Evolutionary conservation across 2,888 invertebrate genomes (phyloP), one percentile per base, ranked within the genome.

Genomic region (Mycogona germanica): DNA sequence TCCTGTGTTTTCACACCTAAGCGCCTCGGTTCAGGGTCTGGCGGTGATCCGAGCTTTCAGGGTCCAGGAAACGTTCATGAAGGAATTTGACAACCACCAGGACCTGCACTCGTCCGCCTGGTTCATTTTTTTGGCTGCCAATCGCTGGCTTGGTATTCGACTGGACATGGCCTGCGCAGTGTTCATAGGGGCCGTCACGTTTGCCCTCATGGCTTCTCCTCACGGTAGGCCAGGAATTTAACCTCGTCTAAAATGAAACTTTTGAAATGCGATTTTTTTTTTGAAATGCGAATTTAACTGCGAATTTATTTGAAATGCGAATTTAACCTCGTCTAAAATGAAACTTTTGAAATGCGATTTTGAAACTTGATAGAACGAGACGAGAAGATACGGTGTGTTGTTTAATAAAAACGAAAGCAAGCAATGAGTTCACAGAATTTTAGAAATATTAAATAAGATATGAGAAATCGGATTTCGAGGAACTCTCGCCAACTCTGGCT

Each of bases 1-100:
- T 64, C 96, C 96, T 0, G 87, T 97, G n/a, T 96, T 93, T 72
- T 85, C 87, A 2, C 93, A 96, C 66, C 73, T 96, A 63, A 87
- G 83, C 65, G 86, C 92, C 26, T 82, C 89, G 0, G 73, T 97
- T 3, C 84, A 87, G 67, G 96, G 96, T 0, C 74, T 97, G 57
- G 80, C 88, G 0, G 92, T 93, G 0, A 92, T 97, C 46, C 77
- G 96, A 52, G 87, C 93, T 0, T 93, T 87, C 66, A 79, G 80
- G 6, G 87, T 87, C 0, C 84, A 89, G 66, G 76, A 80, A 51
- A 78, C 83, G 21, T 79, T 95, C 42, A 77, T 78, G 42, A 75
- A 64, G 28, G 68, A 69, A 58, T 75, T 72, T 64, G 67, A 66
- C 48, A 56, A 59, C 19, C 62, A 65, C 53, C 66, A 70, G 75